Percentiles rank a stretch among this genome's conserved stretches.
These are phyloP conservation scores for Caiman crocodilus DNA, from an alignment of 2,797 vertebrate genomes.

Conservation along the genomic window DNA sequence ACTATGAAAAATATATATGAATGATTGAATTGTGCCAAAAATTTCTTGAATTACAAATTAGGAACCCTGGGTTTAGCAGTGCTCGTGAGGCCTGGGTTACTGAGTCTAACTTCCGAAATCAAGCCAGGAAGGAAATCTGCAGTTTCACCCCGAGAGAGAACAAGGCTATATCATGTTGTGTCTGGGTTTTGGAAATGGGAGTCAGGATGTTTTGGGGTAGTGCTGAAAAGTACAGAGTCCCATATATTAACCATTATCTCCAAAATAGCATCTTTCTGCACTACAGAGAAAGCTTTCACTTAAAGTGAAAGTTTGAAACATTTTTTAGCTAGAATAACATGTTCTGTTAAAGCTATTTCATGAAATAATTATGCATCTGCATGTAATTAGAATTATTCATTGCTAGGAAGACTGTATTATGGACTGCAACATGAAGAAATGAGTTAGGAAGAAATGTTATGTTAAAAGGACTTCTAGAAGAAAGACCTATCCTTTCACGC, in stretches of 20 bases:
- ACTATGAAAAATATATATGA: background rate
- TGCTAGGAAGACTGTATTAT: background rate
- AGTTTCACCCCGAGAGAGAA: conserved; percentile 70
- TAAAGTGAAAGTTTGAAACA: background rate
- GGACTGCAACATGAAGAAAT: conserved; percentile 13
- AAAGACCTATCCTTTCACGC: background rate
- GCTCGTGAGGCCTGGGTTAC: conserved; percentile 54
- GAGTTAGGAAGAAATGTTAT: background rate
- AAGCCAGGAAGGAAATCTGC: conserved; percentile 81
- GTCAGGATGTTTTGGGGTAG: background rate
- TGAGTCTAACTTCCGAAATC: conserved; percentile 61
- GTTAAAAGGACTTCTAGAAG: background rate
- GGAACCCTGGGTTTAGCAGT: background rate
- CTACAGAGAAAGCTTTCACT: background rate
- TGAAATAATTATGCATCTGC: background rate
- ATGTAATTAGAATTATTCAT: background rate
- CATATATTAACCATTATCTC: background rate
- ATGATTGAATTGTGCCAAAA: background rate
- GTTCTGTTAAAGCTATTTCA: background rate
- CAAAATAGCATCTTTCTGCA: background rate
- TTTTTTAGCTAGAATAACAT: background rate
- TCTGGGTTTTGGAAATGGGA: conserved; percentile 48
- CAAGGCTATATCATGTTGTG: conserved; percentile 12
- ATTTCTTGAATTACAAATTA: background rate
- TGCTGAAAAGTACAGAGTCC: conserved; percentile 36